These are phyloP conservation scores for Drosophila trichaetosa DNA, from an alignment of 2,888 invertebrate species.

Conservation along the genomic window DNA sequence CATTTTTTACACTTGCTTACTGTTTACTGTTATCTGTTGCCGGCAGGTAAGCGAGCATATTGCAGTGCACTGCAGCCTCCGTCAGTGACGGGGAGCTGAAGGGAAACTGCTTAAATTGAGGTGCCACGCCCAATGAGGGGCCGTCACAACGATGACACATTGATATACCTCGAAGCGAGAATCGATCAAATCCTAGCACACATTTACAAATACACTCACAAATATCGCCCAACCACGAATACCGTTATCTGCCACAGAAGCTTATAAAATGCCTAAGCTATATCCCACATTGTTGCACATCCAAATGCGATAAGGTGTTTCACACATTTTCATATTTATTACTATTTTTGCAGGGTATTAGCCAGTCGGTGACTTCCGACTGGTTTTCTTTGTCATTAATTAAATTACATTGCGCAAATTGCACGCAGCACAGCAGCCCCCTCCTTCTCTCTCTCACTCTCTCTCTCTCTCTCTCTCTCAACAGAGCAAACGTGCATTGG, in stretches of 20 bases:
- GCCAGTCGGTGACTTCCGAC: neutral
- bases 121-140: neutral
- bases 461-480: no score
- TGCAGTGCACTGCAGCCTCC: neutral
- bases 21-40: neutral
- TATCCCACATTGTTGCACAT: no score
- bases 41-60: neutral
- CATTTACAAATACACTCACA: neutral
- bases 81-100: neutral
- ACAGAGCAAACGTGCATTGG: neutral
- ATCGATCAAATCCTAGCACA: neutral
- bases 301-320: no score
- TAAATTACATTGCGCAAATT: conserved; percentile 84
- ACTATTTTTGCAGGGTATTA: neutral
- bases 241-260: neutral
- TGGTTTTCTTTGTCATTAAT: conserved; percentile 67
- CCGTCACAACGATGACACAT: neutral
- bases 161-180: neutral
- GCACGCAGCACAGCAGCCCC: conserved; percentile 49
- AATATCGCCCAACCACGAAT: neutral
- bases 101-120: neutral
- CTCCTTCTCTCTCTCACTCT: neutral
- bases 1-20: neutral
- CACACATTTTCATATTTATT: no score
- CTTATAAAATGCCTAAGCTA: no score